Evolutionary conservation across 1,140 invertebrate genomes (phyloP), one percentile per base, ranked within the genome.

Genomic region (Trichonephila clavata): DNA sequence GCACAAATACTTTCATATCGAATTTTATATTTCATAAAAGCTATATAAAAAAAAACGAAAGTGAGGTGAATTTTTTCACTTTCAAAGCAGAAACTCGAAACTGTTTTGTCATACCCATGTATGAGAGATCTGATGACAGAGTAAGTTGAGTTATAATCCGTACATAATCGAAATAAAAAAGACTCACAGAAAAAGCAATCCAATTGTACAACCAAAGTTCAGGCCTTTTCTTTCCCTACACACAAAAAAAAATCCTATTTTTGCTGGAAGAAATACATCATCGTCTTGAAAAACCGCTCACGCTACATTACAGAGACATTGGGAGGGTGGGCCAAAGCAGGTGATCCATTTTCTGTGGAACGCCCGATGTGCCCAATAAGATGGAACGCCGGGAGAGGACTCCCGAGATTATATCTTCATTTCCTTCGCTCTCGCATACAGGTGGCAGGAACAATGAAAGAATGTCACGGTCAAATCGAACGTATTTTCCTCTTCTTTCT

Each of bases 301-400:
- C 81, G 43, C 27, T 50, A 24, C 20, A 83, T 83, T 59, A 83
- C 81, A 83, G 81, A 83, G 81, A 83, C 50, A 59, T 83, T 59
- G 21, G n/a, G 21, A 13, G 50, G 81, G 43, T 57, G 81, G 50
- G 43, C 5, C 21, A 43, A 57, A 21, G 50, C 81, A 83, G 81
- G 81, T 83, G 81, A 83, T 83, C 81, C 81, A 83, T 83, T 83
- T 57, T 59, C 81, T 43, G 21, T 50, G 81, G 50, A 50, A 83
- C 81, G 81, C 81, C 81, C 81, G 81, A 83, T 83, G 50, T 59
- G 81, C 81, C 50, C 81, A 50, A 59, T 27, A 57, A 83, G 21
- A 83, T 83, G 43, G 81, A 83, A 83, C 24, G 24, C 81, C 81
- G 18, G 81, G 43, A 50, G 43, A 57, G 81, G 50, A 57, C 50